phyloP scores from a whole-genome alignment of 2,888 invertebrate species.

The Dynastes tityus region DNA sequence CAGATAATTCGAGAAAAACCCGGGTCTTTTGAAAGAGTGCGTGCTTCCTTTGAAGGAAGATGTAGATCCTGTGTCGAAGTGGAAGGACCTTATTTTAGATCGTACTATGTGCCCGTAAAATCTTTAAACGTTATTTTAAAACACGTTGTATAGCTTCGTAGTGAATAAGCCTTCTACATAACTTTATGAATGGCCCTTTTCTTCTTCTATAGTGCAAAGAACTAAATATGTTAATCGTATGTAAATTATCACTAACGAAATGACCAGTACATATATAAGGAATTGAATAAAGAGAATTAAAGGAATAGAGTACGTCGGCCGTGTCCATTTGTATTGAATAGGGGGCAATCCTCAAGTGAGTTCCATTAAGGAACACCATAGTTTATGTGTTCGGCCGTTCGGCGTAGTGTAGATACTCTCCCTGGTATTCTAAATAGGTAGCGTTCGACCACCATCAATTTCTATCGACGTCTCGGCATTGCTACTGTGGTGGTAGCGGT shows the following conservation, averaged over 20 bases:
- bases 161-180: no score
- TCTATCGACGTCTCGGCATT: slow-evolving; percentile 28
- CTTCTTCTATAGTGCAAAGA: no score
- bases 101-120: no score
- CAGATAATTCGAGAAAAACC: no score
- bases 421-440: slow-evolving; percentile 42
- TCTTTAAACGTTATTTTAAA: no score
- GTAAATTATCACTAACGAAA: not conserved
- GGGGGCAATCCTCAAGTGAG: not conserved
- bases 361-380: slow-evolving; percentile 28
- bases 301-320: not conserved
- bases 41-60: no score
- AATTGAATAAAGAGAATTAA: not conserved
- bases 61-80: no score
- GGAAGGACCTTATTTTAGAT: no score
- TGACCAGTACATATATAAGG: not conserved
- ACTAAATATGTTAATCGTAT: no score
- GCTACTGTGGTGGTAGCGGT: slow-evolving; percentile 31
- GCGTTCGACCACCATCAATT: slow-evolving; percentile 28
- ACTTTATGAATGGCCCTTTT: no score
- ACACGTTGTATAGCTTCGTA: no score
- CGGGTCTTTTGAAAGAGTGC: no score
- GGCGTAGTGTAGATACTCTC: slow-evolving; percentile 18
- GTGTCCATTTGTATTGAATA: not conserved
- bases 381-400: slow-evolving; percentile 26